Percentiles rank a stretch among this genome's conserved stretches.
Evolutionary conservation across 2,797 vertebrate genomes (phyloP).

Genomic region (Lophotriccus pileatus): DNA sequence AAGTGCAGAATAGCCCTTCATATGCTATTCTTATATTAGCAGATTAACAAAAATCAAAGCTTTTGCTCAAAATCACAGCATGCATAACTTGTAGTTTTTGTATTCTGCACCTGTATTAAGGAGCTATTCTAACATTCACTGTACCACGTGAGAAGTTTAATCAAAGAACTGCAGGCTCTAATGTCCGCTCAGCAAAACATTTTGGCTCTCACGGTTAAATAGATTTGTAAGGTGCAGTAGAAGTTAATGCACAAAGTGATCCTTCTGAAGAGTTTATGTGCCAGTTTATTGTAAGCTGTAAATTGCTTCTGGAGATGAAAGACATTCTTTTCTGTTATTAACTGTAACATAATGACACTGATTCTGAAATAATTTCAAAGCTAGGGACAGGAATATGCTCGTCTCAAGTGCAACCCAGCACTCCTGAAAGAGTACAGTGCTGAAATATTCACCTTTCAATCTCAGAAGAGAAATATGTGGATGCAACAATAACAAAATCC

Average conservation of each 20-base stretch:
- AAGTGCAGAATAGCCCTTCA: neutral
- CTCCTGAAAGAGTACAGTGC: neutral
- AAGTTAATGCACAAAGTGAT: conserved; percentile 6
- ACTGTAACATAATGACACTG: neutral
- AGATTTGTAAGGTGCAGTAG: neutral
- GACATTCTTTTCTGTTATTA: neutral
- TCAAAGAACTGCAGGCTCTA: neutral
- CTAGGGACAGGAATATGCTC: neutral
- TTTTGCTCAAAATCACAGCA: neutral
- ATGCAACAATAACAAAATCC: neutral
- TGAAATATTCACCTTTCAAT: neutral
- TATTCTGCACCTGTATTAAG: neutral
- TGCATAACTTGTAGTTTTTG: neutral
- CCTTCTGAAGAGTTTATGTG: neutral
- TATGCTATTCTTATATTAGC: neutral
- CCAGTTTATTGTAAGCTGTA: neutral
- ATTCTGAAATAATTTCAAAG: conserved; percentile 20
- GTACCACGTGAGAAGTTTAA: neutral
- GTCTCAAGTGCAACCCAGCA: neutral
- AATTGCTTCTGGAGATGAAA: conserved; percentile 41
- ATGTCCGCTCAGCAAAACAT: neutral
- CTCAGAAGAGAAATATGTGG: neutral
- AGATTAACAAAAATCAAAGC: neutral
- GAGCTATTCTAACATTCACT: neutral
- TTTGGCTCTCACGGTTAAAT: neutral